Evolutionary conservation across 2,113 vertebrate genomes (phyloP), one percentile per base, ranked within the genome.

Genomic region (Carlito syrichta): DNA sequence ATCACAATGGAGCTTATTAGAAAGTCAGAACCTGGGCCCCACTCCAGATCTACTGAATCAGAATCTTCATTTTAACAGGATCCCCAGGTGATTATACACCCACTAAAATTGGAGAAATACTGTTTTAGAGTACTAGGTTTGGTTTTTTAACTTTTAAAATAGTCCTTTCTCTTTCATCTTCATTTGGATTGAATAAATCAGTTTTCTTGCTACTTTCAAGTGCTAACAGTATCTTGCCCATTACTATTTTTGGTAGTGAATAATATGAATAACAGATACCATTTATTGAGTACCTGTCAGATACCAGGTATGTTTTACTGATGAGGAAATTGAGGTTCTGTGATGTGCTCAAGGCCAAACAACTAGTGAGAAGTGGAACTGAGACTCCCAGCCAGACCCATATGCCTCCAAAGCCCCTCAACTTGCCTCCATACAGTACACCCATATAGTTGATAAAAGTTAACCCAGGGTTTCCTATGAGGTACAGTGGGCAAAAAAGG

Each of bases 141-240:
- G 60, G 48, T 19, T 62, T 97, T 84, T 78, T 63, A 94, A 62
- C 16, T 16, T 22, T 83, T 89, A 66, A 7, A 69, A 52, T 88
- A 78, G 23, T 69, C 27, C 9, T 90, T 88, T 91, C 12, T 93
- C 48, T 71, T 88, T 73, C 35, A 63, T 84, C 45, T 93, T 81
- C 86, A 13, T 88, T 76, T 93, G 56, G 16, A 69, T 94, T 20
- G 8, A 92, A 90, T 38, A 95, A 85, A 74, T 89, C 30, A 4
- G 56, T 95, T 88, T 83, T 89, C 58, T 79, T 92, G 50, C 73
- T 93, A n/a, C n/a, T n/a, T n/a, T n/a, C n/a, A n/a, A n/a, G n/a
- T n/a, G 43, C 38, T 92, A 43, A 89, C 27, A 78, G 19, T 79
- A 78, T 17, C 43, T 82, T 86, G 4, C 25, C 43, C 54, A 25